Conservation (phyloP, 1,140 invertebrate genomes). For the Drosophila aff. region DNA sequence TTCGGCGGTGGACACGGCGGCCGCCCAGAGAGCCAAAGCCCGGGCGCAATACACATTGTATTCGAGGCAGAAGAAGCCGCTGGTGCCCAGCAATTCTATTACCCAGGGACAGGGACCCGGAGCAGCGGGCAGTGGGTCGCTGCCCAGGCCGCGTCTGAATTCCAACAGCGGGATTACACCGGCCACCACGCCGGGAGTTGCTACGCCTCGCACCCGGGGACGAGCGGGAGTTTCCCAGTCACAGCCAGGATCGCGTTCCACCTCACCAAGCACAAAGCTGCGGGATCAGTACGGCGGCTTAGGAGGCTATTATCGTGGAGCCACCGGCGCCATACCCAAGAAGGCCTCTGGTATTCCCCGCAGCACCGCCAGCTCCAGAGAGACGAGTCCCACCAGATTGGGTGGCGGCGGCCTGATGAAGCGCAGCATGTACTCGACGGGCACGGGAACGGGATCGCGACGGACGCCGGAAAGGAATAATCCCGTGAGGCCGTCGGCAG, state of each 20-base stretch:
- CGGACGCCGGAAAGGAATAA: conserved; percentile 86
- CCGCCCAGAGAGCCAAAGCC: conserved; percentile 93
- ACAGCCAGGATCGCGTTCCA: conserved; percentile 92
- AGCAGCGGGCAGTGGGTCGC: conserved; percentile 84
- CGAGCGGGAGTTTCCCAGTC: conserved; percentile 93
- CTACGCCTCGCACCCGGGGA: conserved; percentile 86
- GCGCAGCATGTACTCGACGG: conserved; percentile 74
- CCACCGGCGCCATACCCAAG: conserved; percentile 84
- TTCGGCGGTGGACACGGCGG: conserved; percentile 96
- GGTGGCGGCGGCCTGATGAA: conserved; percentile 62
- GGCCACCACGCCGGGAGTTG: conserved; percentile 84
- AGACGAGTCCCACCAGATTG: conserved; percentile 88
- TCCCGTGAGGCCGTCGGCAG: conserved; percentile 88
- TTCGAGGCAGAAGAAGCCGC: conserved; percentile 88
- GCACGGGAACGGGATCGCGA: conserved; percentile 76
- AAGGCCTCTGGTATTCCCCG: conserved; percentile 90
- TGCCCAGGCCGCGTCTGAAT: conserved; percentile 61
- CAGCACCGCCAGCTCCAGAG: conserved; percentile 89
- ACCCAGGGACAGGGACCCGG: conserved; percentile 87
- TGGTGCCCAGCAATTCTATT: conserved; percentile 78
- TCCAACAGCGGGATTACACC: conserved; percentile 80
- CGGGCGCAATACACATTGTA: conserved; percentile 92
- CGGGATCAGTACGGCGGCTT: conserved; percentile 86
- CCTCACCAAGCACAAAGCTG: conserved; percentile 93
- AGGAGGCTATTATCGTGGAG: conserved; percentile 77